phyloP scores from a whole-genome alignment of 2,797 vertebrate genomes.

The Miopithecus talapoin region DNA sequence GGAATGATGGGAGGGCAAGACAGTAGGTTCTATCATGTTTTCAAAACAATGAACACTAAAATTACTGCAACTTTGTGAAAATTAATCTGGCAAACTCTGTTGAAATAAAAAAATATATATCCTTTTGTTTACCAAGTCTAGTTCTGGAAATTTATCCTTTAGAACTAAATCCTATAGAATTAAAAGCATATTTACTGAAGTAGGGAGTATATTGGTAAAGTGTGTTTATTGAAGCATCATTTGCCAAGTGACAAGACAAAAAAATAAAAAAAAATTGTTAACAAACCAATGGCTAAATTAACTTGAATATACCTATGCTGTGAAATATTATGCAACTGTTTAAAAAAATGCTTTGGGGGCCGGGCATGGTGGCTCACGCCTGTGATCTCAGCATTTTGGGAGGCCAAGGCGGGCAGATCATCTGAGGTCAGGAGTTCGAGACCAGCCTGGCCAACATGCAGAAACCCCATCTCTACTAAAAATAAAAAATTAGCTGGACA shows the following conservation, averaged over 20 bases:
- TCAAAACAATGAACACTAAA: background rate
- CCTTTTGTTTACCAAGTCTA: background rate
- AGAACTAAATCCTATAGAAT: background rate
- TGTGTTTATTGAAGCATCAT: background rate
- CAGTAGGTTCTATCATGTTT: background rate
- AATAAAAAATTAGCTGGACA: too few species aligned
- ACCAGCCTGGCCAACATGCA: too few species aligned
- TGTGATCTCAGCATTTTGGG: too few species aligned
- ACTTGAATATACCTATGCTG: background rate
- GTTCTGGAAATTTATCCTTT: background rate
- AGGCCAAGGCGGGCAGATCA: too few species aligned
- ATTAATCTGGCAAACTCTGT: background rate
- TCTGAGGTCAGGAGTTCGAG: too few species aligned
- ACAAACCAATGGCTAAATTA: background rate
- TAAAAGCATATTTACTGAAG: background rate
- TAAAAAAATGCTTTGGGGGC: background rate
- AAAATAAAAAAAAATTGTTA: background rate
- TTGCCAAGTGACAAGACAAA: background rate
- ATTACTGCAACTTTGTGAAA: background rate
- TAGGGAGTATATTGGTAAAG: background rate
- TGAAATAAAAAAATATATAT: background rate
- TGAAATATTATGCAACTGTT: background rate
- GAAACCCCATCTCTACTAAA: too few species aligned
- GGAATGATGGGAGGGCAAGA: accelerated
- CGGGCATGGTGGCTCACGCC: too few species aligned